Evolutionary conservation across 2,797 vertebrate species (phyloP).

Genomic region (Esox masquinongy): DNA sequence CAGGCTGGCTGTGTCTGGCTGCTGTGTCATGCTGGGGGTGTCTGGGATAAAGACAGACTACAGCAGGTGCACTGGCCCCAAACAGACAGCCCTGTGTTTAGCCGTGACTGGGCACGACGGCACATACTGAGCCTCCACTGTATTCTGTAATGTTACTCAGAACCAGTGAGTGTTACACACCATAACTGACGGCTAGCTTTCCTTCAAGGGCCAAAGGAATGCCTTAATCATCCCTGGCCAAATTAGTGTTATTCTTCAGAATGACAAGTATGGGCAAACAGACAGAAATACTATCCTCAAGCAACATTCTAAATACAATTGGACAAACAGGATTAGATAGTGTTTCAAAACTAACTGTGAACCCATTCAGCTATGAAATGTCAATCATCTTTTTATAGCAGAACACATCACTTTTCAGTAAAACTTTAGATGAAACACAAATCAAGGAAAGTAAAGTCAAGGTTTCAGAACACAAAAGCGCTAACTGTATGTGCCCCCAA

Average conservation of each 20-base stretch:
- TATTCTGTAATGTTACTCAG: conserved; percentile 52
- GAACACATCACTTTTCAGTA: neutral
- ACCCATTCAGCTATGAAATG: neutral
- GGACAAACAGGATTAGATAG: too few relatives aligned
- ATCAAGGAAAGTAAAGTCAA: neutral
- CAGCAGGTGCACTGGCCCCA: conserved; percentile 58
- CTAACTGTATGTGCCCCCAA: neutral
- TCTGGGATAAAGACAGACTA: conserved; percentile 11
- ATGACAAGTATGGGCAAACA: conserved; percentile 9
- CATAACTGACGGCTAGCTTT: conserved; percentile 15
- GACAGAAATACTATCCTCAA: neutral
- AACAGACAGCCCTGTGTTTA: conserved; percentile 73
- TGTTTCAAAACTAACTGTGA: neutral
- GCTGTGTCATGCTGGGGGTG: conserved; percentile 43
- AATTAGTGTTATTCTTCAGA: conserved; percentile 36
- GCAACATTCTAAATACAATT: neutral
- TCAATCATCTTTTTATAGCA: too few relatives aligned
- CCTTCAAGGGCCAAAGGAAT: conserved; percentile 43
- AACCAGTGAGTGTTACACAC: conserved; percentile 7
- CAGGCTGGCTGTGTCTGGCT: conserved; percentile 5
- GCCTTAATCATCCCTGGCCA: conserved; percentile 54
- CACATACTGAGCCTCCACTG: conserved; percentile 59
- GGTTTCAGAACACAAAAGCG: neutral
- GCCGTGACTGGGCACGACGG: conserved; percentile 66
- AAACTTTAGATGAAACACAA: neutral